These are phyloP conservation scores for Remorina albescens DNA, from an alignment of 2,797 vertebrate species.

Conservation along the genomic window DNA sequence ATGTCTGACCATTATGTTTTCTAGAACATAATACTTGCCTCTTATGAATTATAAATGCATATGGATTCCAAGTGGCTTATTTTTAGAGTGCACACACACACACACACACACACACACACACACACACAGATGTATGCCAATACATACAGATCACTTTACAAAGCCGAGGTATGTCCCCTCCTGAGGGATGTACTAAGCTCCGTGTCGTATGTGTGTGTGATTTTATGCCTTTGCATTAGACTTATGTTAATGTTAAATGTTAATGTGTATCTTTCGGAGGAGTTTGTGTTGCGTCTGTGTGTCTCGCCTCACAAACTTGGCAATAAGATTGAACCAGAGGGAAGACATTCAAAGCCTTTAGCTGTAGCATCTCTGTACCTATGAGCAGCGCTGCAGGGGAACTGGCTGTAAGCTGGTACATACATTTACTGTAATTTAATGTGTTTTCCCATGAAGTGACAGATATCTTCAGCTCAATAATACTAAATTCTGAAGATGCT, in stretches of 20 bases:
- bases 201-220: not conserved
- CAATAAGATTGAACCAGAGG: constrained; percentile 36
- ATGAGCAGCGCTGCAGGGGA: not conserved
- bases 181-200: constrained; percentile 9
- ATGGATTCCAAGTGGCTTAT: constrained; percentile 67
- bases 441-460: not conserved
- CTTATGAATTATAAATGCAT: constrained; percentile 74
- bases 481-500: not conserved
- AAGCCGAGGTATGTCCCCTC: constrained; percentile 33
- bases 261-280: not conserved
- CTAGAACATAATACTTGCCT: constrained; percentile 71
- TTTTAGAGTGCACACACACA: constrained; percentile 59
- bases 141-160: constrained; percentile 43
- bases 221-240: not conserved
- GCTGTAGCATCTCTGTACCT: not conserved
- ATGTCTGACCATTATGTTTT: constrained; percentile 56
- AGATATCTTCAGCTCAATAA: constrained; percentile 8
- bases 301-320: not conserved
- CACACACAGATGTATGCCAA: constrained; percentile 6
- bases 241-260: not conserved
- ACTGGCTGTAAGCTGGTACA: not conserved
- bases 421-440: not conserved
- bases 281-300: constrained; percentile 17
- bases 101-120: constrained; percentile 20
- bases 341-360: constrained; percentile 37